A percentile compares a stretch with the other conserved stretches of the same genome.
Conservation (phyloP, 2,888 invertebrate species). For the Griposia aprilina region DNA sequence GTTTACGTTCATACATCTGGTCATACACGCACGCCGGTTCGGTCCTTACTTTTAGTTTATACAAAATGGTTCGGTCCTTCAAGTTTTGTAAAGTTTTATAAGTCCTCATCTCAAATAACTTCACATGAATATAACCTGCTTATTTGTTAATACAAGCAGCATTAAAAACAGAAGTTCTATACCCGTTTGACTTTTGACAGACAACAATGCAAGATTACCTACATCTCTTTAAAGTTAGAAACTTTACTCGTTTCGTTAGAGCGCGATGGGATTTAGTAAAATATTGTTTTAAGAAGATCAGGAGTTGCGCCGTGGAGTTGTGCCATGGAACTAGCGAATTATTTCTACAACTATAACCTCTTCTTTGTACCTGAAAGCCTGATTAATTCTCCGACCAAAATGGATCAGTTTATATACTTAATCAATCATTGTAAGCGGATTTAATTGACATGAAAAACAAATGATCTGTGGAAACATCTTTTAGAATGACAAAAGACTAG, state of each 20-base stretch:
- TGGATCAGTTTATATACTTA: too few relatives aligned
- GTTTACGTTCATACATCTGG: not conserved
- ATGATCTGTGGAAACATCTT: too few relatives aligned
- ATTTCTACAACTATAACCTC: too few relatives aligned
- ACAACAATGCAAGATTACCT: conserved; percentile 10
- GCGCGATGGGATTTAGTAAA: conserved; percentile 33
- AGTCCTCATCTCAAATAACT: not conserved
- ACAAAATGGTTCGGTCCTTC: not conserved
- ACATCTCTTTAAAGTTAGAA: conserved; percentile 37
- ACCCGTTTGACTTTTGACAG: conserved; percentile 14
- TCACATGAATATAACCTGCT: not conserved
- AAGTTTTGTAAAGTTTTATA: not conserved
- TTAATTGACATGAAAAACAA: too few relatives aligned
- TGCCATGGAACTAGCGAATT: too few relatives aligned
- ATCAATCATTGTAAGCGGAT: too few relatives aligned
- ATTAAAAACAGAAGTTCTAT: not conserved
- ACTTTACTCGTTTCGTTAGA: conserved; percentile 20
- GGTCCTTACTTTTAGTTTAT: too few relatives aligned
- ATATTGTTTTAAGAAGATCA: conserved; percentile 15
- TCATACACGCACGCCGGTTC: too few relatives aligned
- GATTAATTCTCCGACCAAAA: too few relatives aligned
- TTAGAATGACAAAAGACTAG: too few relatives aligned
- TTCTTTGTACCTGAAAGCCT: too few relatives aligned
- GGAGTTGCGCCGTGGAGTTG: not conserved
- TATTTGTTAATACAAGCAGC: conserved; percentile 7